Percentiles rank a stretch among this genome's conserved stretches.
phyloP scores from a whole-genome alignment of 2,888 invertebrate genomes.

The Ornithoptera priamus region DNA sequence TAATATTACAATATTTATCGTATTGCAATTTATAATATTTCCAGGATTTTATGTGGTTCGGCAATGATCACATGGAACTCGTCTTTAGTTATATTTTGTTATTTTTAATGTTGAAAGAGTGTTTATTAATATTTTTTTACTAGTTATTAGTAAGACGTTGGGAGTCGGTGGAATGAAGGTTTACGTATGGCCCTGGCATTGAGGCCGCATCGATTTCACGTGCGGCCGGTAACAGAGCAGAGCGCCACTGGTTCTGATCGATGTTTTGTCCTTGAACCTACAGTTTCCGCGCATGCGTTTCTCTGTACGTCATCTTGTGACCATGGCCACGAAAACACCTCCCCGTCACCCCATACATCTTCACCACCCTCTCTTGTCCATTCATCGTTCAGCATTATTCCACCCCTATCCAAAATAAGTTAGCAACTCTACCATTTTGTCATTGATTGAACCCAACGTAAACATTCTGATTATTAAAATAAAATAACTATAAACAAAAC shows the following conservation, averaged over 20 bases:
- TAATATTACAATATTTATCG: too few relatives aligned
- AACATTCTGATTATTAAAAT: slow-evolving; percentile 38
- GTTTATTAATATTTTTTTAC: neutral
- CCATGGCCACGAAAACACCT: slow-evolving; percentile 67
- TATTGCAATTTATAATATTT: too few relatives aligned
- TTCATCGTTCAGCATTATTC: slow-evolving; percentile 52
- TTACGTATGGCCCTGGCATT: slow-evolving; percentile 54
- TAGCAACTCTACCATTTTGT: slow-evolving; percentile 66
- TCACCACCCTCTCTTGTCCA: slow-evolving; percentile 27
- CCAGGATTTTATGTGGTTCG: too few relatives aligned
- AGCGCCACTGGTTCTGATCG: slow-evolving; percentile 60
- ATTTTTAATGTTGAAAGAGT: neutral
- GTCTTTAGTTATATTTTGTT: too few relatives aligned
- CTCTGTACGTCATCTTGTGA: slow-evolving; percentile 69
- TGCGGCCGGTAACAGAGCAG: slow-evolving; percentile 59
- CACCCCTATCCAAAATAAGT: slow-evolving; percentile 42
- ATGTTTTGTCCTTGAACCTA: slow-evolving; percentile 73
- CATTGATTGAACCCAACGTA: slow-evolving; percentile 66
- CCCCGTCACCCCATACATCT: slow-evolving; percentile 36
- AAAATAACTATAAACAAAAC: neutral
- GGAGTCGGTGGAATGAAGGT: neutral
- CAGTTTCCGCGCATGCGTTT: slow-evolving; percentile 53
- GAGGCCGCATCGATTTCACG: slow-evolving; percentile 56
- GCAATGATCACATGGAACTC: too few relatives aligned
- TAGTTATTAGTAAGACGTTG: neutral